Base-by-base conservation (phyloP, 1,140 invertebrate species). In the Lordiphosa clarofinis region DNA sequence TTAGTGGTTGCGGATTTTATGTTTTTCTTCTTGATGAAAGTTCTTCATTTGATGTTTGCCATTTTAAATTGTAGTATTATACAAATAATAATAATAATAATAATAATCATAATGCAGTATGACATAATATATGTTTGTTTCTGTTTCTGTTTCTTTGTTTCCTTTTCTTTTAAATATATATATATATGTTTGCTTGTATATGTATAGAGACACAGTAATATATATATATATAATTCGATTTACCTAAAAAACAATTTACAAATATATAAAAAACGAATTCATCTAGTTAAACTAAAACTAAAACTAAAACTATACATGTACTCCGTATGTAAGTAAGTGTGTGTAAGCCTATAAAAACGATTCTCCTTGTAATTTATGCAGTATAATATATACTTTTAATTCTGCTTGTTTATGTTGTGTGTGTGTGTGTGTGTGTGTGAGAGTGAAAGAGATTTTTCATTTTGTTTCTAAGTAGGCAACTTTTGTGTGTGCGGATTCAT, bases 241-340 rank as follows among this genome's bases (percentile, higher is more conserved):
- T 86, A 84, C 64, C 84, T 87, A 87, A 49, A 73, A 84, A 84
- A 84, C 78, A 84, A 81, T 87, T 87, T 87, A 87, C 74, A 87
- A 81, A 87, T 87, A 76, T 82, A 84, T 84, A 84, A 84, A 82
- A 68, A 84, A 81, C 73, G 72, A 86, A 86, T 87, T 87, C 62
- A 71, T 84, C 79, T 87, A 81, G 68, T 87, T 66, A 78, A 87
- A 76, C 69, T 75, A 62, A 65, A 69, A 55, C 56, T 69, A 69
- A 61, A 69, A 42, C 56, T 69, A 69, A 54, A 66, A 33, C 11
- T 48, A 54, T 64, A 38, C 48, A 40, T 57, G 37, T 57, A 48
- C 31, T 46, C n/a, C 31, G 31, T 49, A 37, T 50, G 42, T 36
- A 12, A 59, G 39, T 33, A 13, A 11, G 57, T 55, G 57, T 72